A percentile compares a stretch with the other conserved stretches of the same genome.
Conservation (phyloP, 2,888 invertebrate species). For the Bellardia bayeri region DNA sequence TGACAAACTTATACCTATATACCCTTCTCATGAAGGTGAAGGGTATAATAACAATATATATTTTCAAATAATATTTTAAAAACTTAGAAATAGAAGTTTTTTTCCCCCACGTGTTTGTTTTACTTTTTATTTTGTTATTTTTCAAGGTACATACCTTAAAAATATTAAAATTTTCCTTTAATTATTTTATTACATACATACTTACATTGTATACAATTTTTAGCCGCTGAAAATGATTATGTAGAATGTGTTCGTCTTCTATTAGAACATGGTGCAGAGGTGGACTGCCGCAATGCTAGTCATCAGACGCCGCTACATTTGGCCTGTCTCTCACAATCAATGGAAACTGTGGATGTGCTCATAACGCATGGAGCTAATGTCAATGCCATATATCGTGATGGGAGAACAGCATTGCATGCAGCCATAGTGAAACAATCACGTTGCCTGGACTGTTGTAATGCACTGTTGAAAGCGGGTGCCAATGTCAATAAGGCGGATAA, state of each 20-base stretch:
- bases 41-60: no score
- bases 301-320: constrained; percentile 94
- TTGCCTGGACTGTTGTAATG: constrained; percentile 88
- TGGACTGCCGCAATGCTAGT: constrained; percentile 90
- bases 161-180: no score
- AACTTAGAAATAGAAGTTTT: no score
- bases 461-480: constrained; percentile 88
- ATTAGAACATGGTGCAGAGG: constrained; percentile 90
- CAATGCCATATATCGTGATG: constrained; percentile 89
- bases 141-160: no score
- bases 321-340: constrained; percentile 91
- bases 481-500: constrained; percentile 91
- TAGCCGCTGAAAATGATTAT: constrained; percentile 93
- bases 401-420: constrained; percentile 91
- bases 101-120: no score
- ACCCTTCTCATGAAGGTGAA: no score
- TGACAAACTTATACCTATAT: no score
- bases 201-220: no score
- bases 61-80: no score
- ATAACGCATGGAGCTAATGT: constrained; percentile 88
- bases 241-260: constrained; percentile 90
- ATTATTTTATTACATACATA: no score
- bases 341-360: constrained; percentile 90
- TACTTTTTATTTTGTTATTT: no score
- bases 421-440: constrained; percentile 91